A percentile compares a stretch with the other conserved stretches of the same genome.
Conservation (phyloP, 2,113 vertebrate genomes). For the Hypanus sabinus region DNA sequence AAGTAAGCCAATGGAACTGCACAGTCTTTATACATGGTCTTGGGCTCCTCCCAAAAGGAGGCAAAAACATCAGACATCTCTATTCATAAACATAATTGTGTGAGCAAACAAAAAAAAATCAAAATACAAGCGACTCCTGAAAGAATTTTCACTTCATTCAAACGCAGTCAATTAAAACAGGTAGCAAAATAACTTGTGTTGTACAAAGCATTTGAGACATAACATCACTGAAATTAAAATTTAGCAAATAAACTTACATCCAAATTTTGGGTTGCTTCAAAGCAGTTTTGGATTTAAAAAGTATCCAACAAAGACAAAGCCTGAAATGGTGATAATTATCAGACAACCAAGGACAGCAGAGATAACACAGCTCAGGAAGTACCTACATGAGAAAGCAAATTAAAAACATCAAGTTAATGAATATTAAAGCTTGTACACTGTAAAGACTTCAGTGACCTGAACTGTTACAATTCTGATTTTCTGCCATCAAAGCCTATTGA, state of each 20-base stretch:
- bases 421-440: neutral
- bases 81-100: neutral
- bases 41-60: neutral
- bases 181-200: neutral
- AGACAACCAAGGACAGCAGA: conserved; percentile 78
- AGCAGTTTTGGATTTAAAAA: conserved; percentile 77
- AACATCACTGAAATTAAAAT: neutral
- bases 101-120: neutral
- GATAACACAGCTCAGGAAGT: conserved; percentile 78
- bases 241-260: conserved; percentile 58
- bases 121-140: neutral
- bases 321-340: conserved; percentile 71
- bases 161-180: neutral
- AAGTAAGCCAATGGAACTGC: neutral
- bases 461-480: neutral
- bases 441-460: neutral
- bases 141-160: neutral
- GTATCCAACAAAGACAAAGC: conserved; percentile 78
- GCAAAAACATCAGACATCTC: neutral
- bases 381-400: conserved; percentile 51
- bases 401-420: neutral
- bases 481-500: too few species aligned
- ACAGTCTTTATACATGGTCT: neutral
- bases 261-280: conserved; percentile 72
- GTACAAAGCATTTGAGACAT: neutral